Percentiles rank a stretch among this genome's conserved stretches.
phyloP scores from a whole-genome alignment of 2,888 invertebrate genomes.

The Lapara coniferarum region DNA sequence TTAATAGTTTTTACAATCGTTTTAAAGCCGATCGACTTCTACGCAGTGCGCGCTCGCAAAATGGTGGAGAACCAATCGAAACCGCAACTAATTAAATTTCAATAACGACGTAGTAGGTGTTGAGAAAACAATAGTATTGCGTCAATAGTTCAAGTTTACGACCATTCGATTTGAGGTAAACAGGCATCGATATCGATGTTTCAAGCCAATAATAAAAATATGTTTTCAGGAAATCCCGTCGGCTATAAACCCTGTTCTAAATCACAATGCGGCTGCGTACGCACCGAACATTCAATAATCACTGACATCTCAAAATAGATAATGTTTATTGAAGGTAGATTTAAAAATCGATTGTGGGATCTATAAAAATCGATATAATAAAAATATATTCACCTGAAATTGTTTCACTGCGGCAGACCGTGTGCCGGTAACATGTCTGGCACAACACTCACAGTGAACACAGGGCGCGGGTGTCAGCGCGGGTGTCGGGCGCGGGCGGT shows the following conservation, averaged over 20 bases:
- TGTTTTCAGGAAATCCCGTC: slow-evolving; percentile 2
- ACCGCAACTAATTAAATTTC: background rate
- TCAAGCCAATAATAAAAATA: slow-evolving; percentile 8
- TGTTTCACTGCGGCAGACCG: slow-evolving; percentile 61
- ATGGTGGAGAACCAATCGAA: slow-evolving; percentile 11
- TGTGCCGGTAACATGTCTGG: slow-evolving; percentile 65
- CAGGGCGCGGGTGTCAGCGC: slow-evolving; percentile 30
- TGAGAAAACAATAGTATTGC: background rate
- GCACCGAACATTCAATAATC: slow-evolving; percentile 1
- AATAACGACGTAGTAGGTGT: background rate
- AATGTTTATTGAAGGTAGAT: background rate
- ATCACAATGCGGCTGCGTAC: slow-evolving; percentile 11
- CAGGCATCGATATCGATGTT: too few species aligned
- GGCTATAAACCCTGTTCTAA: slow-evolving; percentile 12
- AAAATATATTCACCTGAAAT: slow-evolving; percentile 56
- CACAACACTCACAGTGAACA: slow-evolving; percentile 39
- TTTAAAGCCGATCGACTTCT: background rate
- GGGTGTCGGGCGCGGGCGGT: background rate
- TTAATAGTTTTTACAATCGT: background rate
- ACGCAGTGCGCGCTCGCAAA: slow-evolving; percentile 11
- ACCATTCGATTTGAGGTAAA: background rate
- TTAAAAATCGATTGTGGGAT: background rate
- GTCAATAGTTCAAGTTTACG: background rate
- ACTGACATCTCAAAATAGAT: slow-evolving; percentile 16
- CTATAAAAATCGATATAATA: slow-evolving; percentile 2